These are phyloP conservation scores for Gordius sp. DNA, from an alignment of 2,888 invertebrate species.

Conservation along the genomic window DNA sequence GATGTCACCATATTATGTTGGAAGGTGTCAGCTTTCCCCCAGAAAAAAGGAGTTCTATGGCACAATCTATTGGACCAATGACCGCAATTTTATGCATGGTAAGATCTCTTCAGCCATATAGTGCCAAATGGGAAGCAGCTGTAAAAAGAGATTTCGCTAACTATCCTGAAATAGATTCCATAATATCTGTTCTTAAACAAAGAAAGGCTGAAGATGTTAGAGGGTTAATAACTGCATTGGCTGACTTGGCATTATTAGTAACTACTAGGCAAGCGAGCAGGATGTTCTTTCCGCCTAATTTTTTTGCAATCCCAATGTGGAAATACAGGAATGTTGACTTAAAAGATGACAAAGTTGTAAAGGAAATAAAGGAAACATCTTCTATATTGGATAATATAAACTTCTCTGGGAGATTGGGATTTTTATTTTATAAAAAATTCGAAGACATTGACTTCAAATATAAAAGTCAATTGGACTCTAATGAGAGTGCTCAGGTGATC, in stretches of 20 bases:
- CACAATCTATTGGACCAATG: neutral
- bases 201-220: neutral
- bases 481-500: neutral
- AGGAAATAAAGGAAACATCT: no score
- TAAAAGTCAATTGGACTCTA: neutral
- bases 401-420: neutral
- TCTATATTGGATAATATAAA: no score
- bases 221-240: neutral
- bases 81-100: neutral
- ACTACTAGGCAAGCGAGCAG: neutral
- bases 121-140: neutral
- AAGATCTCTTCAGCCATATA: neutral
- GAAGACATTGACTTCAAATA: no score
- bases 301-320: no score
- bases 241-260: neutral
- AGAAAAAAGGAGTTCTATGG: neutral
- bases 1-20: neutral
- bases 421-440: neutral
- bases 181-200: neutral
- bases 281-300: neutral
- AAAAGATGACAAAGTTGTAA: no score
- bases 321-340: no score
- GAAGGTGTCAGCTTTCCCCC: neutral
- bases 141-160: neutral
- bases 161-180: neutral